Evolutionary conservation across 2,888 invertebrate genomes (phyloP).

Genomic region (Trichogramma dendrolimi): DNA sequence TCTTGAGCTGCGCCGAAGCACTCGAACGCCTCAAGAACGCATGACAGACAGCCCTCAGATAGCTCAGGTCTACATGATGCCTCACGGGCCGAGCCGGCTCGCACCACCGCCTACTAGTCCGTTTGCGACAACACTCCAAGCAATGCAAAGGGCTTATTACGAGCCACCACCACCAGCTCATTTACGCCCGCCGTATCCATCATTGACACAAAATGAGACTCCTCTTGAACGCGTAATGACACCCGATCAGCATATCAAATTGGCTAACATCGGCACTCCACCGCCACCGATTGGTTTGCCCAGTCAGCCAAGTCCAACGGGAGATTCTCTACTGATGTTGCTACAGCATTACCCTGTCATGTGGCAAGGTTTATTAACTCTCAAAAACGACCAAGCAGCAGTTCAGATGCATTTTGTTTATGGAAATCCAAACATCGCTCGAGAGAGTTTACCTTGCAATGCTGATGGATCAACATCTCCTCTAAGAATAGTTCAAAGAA

Average conservation of each 20-base stretch:
- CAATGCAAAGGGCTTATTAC: slow-evolving; percentile 54
- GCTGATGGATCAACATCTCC: slow-evolving; percentile 80
- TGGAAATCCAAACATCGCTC: slow-evolving; percentile 86
- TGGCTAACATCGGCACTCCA: slow-evolving; percentile 48
- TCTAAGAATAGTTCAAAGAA: slow-evolving; percentile 91
- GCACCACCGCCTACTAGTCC: slow-evolving; percentile 42
- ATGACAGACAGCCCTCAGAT: slow-evolving; percentile 69
- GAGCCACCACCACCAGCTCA: slow-evolving; percentile 66
- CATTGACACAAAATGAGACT: slow-evolving; percentile 47
- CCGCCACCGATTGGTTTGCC: slow-evolving; percentile 67
- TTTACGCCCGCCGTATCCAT: slow-evolving; percentile 50
- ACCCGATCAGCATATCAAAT: slow-evolving; percentile 56
- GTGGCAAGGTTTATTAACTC: slow-evolving; percentile 93
- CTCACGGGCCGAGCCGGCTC: slow-evolving; percentile 52
- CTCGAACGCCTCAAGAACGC: slow-evolving; percentile 55
- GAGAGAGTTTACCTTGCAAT: slow-evolving; percentile 80
- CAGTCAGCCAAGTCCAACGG: slow-evolving; percentile 78
- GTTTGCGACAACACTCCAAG: slow-evolving; percentile 44
- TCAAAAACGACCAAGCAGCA: slow-evolving; percentile 95
- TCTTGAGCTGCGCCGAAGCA: slow-evolving; percentile 64
- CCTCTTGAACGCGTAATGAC: slow-evolving; percentile 53
- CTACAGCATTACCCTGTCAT: slow-evolving; percentile 90
- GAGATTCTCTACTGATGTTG: slow-evolving; percentile 76
- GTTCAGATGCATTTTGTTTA: slow-evolving; percentile 99
- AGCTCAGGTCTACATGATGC: slow-evolving; percentile 62